Conservation (phyloP, 2,797 vertebrate species). For the Anniella stebbinsi region DNA sequence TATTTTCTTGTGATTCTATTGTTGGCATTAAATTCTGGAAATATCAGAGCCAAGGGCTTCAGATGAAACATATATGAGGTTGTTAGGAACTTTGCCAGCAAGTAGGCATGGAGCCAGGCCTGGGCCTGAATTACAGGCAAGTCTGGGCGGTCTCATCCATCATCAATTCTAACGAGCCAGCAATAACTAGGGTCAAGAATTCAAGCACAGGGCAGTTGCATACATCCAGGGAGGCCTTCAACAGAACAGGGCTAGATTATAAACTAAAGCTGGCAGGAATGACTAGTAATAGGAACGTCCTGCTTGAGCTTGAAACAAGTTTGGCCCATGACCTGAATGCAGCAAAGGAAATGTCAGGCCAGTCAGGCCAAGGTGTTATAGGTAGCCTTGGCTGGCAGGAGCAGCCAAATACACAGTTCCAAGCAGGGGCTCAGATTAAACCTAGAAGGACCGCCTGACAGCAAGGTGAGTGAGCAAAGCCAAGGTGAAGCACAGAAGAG, state of each 20-base stretch:
- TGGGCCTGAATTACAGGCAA: neutral
- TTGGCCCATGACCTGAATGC: too few relatives aligned
- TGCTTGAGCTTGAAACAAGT: neutral
- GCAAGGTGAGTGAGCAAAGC: too few relatives aligned
- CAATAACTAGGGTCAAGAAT: slow-evolving; percentile 11
- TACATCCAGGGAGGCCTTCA: neutral
- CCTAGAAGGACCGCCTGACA: too few relatives aligned
- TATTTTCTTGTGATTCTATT: slow-evolving; percentile 9
- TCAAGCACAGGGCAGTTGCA: neutral
- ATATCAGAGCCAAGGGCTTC: slow-evolving; percentile 48
- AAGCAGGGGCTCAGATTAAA: too few relatives aligned
- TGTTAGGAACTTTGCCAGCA: slow-evolving; percentile 62
- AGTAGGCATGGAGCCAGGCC: neutral
- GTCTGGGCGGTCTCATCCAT: neutral
- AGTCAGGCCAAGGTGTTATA: too few relatives aligned
- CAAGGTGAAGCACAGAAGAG: too few relatives aligned
- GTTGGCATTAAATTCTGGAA: slow-evolving; percentile 36
- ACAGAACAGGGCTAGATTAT: neutral
- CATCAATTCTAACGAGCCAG: slow-evolving; percentile 59
- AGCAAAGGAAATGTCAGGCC: too few relatives aligned
- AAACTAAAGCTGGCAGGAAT: neutral
- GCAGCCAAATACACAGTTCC: too few relatives aligned
- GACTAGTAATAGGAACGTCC: neutral
- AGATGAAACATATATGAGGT: slow-evolving; percentile 53
- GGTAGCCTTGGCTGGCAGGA: too few relatives aligned